phyloP scores from a whole-genome alignment of 2,888 invertebrate genomes.

The Scaptomyza tumidula region DNA sequence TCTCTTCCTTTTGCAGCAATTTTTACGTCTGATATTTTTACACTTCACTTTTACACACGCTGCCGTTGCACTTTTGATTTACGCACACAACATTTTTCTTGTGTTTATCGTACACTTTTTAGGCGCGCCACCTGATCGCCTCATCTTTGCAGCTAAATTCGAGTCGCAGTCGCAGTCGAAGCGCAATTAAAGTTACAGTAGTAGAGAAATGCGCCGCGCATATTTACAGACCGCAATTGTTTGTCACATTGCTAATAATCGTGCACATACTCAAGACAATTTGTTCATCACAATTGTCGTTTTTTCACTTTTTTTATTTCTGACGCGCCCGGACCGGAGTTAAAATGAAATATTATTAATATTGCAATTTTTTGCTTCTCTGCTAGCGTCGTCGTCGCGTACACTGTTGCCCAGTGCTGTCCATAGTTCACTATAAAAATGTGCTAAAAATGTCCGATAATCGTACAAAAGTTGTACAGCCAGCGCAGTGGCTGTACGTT shows the following conservation, averaged over 20 bases:
- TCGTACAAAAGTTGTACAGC: slow-evolving; percentile 36
- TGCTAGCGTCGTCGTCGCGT: slow-evolving; percentile 57
- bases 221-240: slow-evolving; percentile 42
- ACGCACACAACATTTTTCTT: slow-evolving; percentile 30
- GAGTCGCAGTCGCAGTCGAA: slow-evolving; percentile 57
- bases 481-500: slow-evolving; percentile 22
- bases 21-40: slow-evolving; percentile 40
- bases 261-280: not conserved
- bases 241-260: slow-evolving; percentile 33
- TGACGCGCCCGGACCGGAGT: slow-evolving; percentile 23
- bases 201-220: slow-evolving; percentile 72
- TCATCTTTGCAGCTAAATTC: slow-evolving; percentile 62
- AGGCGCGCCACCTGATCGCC: slow-evolving; percentile 65
- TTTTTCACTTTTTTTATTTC: slow-evolving; percentile 18
- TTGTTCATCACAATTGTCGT: slow-evolving; percentile 1
- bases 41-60: slow-evolving; percentile 43
- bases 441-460: slow-evolving; percentile 36
- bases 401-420: slow-evolving; percentile 42
- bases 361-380: slow-evolving; percentile 61
- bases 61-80: slow-evolving; percentile 44
- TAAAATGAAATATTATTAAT: slow-evolving; percentile 46
- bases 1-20: slow-evolving; percentile 33
- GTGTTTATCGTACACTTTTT: slow-evolving; percentile 51
- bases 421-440: slow-evolving; percentile 6
- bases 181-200: slow-evolving; percentile 66